These are phyloP conservation scores for Pseudobourletiella spinata DNA, from an alignment of 1,140 invertebrate genomes.

Conservation along the genomic window DNA sequence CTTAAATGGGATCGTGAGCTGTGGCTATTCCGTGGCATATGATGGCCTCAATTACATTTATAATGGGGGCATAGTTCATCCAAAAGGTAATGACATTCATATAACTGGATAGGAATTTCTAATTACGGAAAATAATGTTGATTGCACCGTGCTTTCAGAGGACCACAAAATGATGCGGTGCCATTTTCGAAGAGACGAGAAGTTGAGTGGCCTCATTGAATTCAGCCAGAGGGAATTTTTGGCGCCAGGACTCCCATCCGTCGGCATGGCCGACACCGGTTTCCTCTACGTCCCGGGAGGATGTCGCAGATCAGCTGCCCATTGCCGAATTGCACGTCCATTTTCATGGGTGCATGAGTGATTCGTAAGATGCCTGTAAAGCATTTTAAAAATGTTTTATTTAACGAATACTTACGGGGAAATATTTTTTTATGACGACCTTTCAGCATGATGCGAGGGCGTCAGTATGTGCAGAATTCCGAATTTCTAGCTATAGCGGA, in stretches of 20 bases:
- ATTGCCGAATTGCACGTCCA: background rate
- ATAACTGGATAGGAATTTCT: no score
- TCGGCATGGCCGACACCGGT: background rate
- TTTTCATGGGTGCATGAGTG: background rate
- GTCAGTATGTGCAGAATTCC: background rate
- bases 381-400: background rate
- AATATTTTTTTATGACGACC: background rate
- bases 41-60: conserved; percentile 1
- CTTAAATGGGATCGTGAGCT: background rate
- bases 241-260: background rate
- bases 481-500: background rate
- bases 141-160: no score
- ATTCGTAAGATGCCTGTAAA: background rate
- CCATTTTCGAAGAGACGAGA: background rate
- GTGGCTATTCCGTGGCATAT: background rate
- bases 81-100: background rate
- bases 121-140: no score
- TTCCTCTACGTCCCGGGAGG: background rate
- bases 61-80: background rate
- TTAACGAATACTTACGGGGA: background rate
- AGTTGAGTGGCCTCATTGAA: background rate
- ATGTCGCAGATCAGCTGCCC: no score
- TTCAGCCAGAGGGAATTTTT: background rate
- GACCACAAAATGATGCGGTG: background rate
- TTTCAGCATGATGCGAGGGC: background rate